A percentile compares a stretch with the other conserved stretches of the same genome.
Conservation (phyloP, 2,797 vertebrate genomes). For the Anolis apletophallus region DNA sequence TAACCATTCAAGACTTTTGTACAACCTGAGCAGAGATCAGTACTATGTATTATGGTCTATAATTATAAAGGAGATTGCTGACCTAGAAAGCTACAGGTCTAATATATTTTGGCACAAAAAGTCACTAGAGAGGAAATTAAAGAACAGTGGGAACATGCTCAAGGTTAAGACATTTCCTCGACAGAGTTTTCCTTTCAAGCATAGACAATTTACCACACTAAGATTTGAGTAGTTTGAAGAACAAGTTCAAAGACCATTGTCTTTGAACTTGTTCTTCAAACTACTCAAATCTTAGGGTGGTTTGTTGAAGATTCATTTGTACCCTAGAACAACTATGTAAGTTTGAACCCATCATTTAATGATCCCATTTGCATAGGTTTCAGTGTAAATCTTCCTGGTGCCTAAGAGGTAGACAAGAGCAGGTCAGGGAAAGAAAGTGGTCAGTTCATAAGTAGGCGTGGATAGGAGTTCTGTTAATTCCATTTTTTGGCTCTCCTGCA, state of each 20-base stretch:
- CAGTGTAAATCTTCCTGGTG: not conserved
- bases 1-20: conserved; percentile 59
- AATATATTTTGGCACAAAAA: conserved; percentile 23
- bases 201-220: not conserved
- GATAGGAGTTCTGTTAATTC: not conserved
- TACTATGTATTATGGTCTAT: conserved; percentile 13
- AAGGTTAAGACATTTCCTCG: not conserved
- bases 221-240: not conserved
- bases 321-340: not conserved
- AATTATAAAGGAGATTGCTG: conserved; percentile 38
- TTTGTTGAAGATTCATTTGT: not conserved
- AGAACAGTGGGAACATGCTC: conserved; percentile 1
- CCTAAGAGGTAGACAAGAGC: not conserved
- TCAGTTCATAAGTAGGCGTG: not conserved
- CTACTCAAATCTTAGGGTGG: not conserved
- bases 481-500: not conserved
- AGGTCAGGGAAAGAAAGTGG: not conserved
- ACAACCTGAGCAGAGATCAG: conserved; percentile 55
- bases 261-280: conserved; percentile 11
- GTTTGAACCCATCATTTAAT: not conserved
- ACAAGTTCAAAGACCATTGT: conserved; percentile 11
- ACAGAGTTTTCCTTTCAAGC: not conserved
- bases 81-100: conserved; percentile 20
- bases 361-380: not conserved
- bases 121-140: not conserved